phyloP scores from a whole-genome alignment of 2,888 invertebrate genomes.

The Metellina segmentata region DNA sequence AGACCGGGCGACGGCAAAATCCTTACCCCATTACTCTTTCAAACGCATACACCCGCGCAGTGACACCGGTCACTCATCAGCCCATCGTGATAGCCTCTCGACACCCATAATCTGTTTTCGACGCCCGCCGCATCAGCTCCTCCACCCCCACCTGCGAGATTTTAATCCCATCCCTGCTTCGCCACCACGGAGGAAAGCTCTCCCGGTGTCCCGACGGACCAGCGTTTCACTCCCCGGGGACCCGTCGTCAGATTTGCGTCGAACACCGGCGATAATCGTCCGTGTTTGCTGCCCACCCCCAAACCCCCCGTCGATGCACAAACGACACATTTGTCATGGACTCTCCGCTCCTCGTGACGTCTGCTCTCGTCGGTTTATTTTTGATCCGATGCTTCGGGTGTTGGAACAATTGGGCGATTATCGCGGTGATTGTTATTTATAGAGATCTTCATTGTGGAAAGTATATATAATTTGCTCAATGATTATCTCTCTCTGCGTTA shows the following conservation, averaged over 20 bases:
- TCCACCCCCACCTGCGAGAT: not conserved
- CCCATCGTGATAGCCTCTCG: slow-evolving; percentile 27
- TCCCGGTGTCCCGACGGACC: not conserved
- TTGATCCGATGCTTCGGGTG: too few relatives aligned
- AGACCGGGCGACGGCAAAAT: not conserved
- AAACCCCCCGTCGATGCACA: slow-evolving; percentile 5
- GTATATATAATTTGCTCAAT: too few relatives aligned
- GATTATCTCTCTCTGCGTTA: too few relatives aligned
- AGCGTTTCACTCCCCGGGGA: slow-evolving; percentile 14
- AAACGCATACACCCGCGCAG: not conserved
- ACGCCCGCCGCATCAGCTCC: slow-evolving; percentile 21
- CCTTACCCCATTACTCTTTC: slow-evolving; percentile 18
- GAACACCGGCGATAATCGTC: slow-evolving; percentile 53
- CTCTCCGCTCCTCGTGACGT: too few relatives aligned
- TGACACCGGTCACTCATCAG: slow-evolving; percentile 55
- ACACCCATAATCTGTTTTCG: slow-evolving; percentile 63
- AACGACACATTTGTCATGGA: slow-evolving; percentile 50
- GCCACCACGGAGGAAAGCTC: not conserved
- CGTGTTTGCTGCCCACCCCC: slow-evolving; percentile 33
- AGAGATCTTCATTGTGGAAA: too few relatives aligned
- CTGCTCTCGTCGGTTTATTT: too few relatives aligned
- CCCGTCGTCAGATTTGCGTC: slow-evolving; percentile 57
- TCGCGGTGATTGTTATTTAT: too few relatives aligned
- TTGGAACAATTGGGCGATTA: too few relatives aligned
- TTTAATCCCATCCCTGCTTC: slow-evolving; percentile 52